Percentiles rank a stretch among this genome's conserved stretches.
Evolutionary conservation across 2,888 invertebrate genomes (phyloP).

Genomic region (Scotopteryx bipunctaria): DNA sequence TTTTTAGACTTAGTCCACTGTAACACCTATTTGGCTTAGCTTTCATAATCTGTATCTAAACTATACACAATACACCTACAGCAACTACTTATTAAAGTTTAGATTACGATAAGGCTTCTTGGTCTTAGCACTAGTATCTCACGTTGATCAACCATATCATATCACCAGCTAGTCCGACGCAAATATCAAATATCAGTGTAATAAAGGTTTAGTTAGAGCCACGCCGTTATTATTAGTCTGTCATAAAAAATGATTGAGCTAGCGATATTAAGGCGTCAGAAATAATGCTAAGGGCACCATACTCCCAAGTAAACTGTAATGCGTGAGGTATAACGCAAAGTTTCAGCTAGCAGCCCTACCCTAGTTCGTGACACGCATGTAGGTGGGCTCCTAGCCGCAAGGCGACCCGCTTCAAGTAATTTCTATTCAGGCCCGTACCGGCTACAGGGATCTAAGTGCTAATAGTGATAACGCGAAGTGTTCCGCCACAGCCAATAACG

Average conservation of each 20-base stretch:
- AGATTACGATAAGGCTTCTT: not conserved
- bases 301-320: conserved; percentile 3
- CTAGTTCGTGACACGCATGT: conserved; percentile 66
- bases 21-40: too few species aligned
- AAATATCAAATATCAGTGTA: too few species aligned
- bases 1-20: too few species aligned
- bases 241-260: too few species aligned
- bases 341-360: conserved; percentile 20
- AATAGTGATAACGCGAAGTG: conserved; percentile 63
- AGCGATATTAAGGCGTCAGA: too few species aligned
- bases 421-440: conserved; percentile 64
- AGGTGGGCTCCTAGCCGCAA: conserved; percentile 37
- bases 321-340: conserved; percentile 1
- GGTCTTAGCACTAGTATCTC: not conserved
- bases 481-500: conserved; percentile 48
- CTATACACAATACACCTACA: too few species aligned
- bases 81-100: not conserved
- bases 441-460: conserved; percentile 63
- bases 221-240: too few species aligned
- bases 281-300: not conserved
- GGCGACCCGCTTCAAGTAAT: conserved; percentile 56
- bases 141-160: not conserved
- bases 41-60: too few species aligned
- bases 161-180: not conserved
- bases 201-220: too few species aligned